Conservation (phyloP, 2,888 invertebrate species). For the Zaprionus obscuricornis region DNA sequence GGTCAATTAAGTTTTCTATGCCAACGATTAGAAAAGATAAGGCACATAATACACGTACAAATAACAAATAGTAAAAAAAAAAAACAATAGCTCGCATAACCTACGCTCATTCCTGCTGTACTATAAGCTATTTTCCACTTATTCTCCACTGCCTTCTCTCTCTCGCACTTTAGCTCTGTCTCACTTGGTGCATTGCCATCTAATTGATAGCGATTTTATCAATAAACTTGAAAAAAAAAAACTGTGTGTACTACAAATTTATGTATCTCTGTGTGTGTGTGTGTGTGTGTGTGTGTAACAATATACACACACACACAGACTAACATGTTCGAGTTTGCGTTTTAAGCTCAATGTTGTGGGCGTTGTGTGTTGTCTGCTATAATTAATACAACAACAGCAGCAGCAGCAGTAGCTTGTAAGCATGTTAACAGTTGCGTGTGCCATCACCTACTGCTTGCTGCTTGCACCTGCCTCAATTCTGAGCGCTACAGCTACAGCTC, state of each 20-base stretch:
- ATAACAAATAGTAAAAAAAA: neutral
- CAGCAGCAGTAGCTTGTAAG: slow-evolving; percentile 18
- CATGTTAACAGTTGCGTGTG: slow-evolving; percentile 56
- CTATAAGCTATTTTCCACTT: neutral
- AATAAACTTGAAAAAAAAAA: no score
- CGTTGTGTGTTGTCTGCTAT: slow-evolving; percentile 46
- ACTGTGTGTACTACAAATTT: no score
- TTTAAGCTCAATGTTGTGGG: slow-evolving; percentile 36
- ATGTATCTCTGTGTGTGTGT: neutral
- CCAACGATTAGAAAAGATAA: slow-evolving; percentile 50
- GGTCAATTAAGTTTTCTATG: slow-evolving; percentile 65
- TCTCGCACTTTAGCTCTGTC: neutral
- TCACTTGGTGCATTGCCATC: no score
- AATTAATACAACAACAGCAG: slow-evolving; percentile 53
- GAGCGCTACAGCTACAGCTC: neutral
- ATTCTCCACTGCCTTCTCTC: neutral
- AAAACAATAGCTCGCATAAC: slow-evolving; percentile 41
- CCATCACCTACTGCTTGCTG: slow-evolving; percentile 7
- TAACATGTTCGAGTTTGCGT: slow-evolving; percentile 25
- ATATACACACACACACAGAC: slow-evolving; percentile 1
- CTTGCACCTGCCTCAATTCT: no score
- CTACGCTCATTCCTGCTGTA: slow-evolving; percentile 9
- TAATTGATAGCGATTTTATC: no score
- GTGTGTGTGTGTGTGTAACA: neutral
- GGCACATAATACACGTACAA: slow-evolving; percentile 12